Base-by-base conservation (phyloP, 2,888 invertebrate genomes). In the Catocala fraxini region DNA sequence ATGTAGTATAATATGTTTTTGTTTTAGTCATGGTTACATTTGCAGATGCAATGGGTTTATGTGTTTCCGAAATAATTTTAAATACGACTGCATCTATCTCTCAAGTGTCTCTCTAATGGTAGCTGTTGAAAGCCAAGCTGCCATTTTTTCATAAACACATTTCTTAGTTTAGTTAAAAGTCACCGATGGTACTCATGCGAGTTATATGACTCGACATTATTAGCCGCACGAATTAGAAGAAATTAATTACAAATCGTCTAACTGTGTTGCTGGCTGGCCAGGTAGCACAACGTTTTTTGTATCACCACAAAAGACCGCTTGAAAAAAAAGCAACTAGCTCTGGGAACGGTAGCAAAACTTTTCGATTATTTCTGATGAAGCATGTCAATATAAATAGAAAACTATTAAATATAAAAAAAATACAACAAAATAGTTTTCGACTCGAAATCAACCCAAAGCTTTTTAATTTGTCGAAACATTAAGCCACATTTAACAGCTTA, bases 301-400 rank as follows among this genome's bases (percentile, higher is more conserved):
- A 65, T 25, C 63, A 56, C 56, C 58, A 77, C 79, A 85, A 85
- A 81, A 79, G 82, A 82, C 70, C 81, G 75, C 77, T 83, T 81
- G n/a, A 62, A 75, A 34, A 63, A 68, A 77, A 84, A 87, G 87
- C 74, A 61, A 83, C 74, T 82, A 85, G 80, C 80, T 78, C 68
- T 79, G 82, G 83, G 84, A 90, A 90, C 94, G 89, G 94, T 94
- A 94, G 94, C 94, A 85, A 86, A 86, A 84, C 79, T 86, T 85
- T 84, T 86, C 76, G 83, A 90, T 90, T 90, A 87, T 89, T 84
- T 73, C 65, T 81, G 82, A 88, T 86, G 84, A 83, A 83, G 82
- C 91, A 88, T 92, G 81, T 85, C 91, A 85, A 78, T 86, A 86
- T 88, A 85, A 89, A 90, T 87, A 89, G 89, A 89, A 91, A 88